Conservation (phyloP, 1,140 invertebrate genomes). For the Drosophila burlai region DNA sequence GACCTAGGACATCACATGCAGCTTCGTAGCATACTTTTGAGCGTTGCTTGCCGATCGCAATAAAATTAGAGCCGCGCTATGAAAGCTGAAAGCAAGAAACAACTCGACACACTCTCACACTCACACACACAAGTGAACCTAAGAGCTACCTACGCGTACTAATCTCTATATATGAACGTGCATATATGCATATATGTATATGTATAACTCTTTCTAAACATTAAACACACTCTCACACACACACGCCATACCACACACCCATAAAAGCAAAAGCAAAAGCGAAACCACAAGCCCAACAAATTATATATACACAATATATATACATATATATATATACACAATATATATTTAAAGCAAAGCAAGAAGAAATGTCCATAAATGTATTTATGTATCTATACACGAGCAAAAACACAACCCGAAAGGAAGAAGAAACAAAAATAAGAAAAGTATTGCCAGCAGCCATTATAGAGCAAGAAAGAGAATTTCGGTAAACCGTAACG, state of each 20-base stretch:
- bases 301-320: conserved; percentile 55
- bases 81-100: conserved; percentile 21
- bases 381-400: conserved; percentile 83
- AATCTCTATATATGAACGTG: conserved; percentile 70
- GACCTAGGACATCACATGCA: conserved; percentile 42
- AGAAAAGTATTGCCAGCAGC: conserved; percentile 8
- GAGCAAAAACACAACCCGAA: conserved; percentile 50
- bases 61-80: conserved; percentile 23
- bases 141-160: conserved; percentile 82
- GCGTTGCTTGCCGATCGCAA: conserved; percentile 42
- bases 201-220: conserved; percentile 39
- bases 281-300: conserved; percentile 46
- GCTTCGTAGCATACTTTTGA: conserved; percentile 53
- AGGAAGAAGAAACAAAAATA: conserved; percentile 14
- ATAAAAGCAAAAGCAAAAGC: conserved; percentile 43
- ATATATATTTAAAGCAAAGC: conserved; percentile 76
- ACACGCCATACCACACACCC: conserved; percentile 31
- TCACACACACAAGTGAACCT: conserved; percentile 66
- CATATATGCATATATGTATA: conserved; percentile 47
- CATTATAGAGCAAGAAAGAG: conserved; percentile 4
- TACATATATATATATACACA: conserved; percentile 61
- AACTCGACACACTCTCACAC: conserved; percentile 32
- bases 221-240: conserved; percentile 11
- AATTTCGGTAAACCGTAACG: conserved; percentile 2
- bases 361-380: conserved; percentile 80